These are phyloP conservation scores for Lophura swinhoii DNA, from an alignment of 2,797 vertebrate species.

Conservation along the genomic window DNA sequence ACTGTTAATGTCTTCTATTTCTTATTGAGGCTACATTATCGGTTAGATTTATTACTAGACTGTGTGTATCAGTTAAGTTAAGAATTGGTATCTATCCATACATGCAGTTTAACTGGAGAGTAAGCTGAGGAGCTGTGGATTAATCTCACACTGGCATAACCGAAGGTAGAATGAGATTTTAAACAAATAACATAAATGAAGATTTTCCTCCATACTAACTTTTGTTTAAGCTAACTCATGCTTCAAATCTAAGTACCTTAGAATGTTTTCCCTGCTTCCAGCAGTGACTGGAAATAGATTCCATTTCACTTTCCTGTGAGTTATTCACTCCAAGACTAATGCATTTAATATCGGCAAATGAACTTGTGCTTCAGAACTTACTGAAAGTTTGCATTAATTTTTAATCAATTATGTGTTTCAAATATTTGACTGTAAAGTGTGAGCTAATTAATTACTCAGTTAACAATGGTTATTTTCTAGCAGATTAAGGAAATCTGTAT, in stretches of 20 bases:
- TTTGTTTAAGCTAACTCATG: background rate
- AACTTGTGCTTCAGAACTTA: background rate
- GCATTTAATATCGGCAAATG: background rate
- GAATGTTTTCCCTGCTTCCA: background rate
- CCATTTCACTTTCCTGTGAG: background rate
- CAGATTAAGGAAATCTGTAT: constrained; percentile 34
- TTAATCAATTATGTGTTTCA: background rate
- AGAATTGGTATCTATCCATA: background rate
- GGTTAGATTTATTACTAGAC: background rate
- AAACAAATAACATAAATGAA: background rate
- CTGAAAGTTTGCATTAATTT: background rate
- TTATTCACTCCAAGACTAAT: background rate
- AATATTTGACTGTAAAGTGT: background rate
- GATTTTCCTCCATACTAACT: background rate
- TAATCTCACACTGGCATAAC: background rate
- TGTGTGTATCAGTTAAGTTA: background rate
- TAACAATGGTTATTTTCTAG: background rate
- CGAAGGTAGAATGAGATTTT: background rate
- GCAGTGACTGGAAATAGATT: background rate
- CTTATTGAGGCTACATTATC: background rate
- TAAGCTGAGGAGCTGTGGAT: background rate
- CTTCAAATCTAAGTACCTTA: background rate
- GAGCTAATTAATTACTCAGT: background rate
- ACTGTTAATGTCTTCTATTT: background rate
- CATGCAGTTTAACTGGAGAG: background rate